Evolutionary conservation across 37 sponge, comb jelly and placozoan genomes (phyloP).

Genomic region (Lycopodina hypogea): DNA sequence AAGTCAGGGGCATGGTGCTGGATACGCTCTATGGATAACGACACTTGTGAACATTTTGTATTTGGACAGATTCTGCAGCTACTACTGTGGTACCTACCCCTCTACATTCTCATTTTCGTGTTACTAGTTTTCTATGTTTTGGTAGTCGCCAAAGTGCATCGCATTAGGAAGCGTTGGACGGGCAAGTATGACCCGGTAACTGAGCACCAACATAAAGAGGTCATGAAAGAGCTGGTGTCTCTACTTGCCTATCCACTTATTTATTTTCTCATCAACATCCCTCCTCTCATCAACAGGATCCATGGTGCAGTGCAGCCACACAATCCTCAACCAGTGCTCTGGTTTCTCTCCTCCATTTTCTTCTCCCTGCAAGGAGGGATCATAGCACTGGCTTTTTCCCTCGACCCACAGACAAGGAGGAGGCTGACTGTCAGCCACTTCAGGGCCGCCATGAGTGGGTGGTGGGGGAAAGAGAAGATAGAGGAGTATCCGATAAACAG

Average conservation of each 20-base stretch:
- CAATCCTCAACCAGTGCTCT: conserved; percentile 24
- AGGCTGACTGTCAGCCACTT: conserved; percentile 8
- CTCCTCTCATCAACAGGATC: conserved; percentile 41
- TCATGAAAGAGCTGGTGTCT: conserved; percentile 12
- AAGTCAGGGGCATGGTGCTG: conserved; percentile 68
- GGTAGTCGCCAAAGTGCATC: background rate
- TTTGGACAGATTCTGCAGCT: conserved; percentile 35
- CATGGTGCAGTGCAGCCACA: background rate
- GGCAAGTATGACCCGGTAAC: background rate
- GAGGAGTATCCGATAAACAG: conserved; percentile 9
- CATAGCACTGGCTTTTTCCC: conserved; percentile 30
- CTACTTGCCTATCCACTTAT: conserved; percentile 38
- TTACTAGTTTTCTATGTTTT: conserved; percentile 16
- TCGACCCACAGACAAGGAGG: conserved; percentile 44
- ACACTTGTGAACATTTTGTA: background rate
- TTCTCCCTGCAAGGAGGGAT: conserved; percentile 38
- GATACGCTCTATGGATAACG: conserved; percentile 33
- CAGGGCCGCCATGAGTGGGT: background rate
- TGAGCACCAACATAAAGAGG: background rate
- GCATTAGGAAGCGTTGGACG: background rate
- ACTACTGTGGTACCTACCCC: conserved; percentile 51
- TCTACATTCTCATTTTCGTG: conserved; percentile 11
- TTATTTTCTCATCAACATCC: conserved; percentile 20
- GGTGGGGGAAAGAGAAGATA: background rate
- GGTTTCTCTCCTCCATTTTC: conserved; percentile 44